A percentile compares a stretch with the other conserved stretches of the same genome.
These are phyloP conservation scores for Drosophila watanabei DNA, from an alignment of 1,140 invertebrate genomes.

Conservation along the genomic window DNA sequence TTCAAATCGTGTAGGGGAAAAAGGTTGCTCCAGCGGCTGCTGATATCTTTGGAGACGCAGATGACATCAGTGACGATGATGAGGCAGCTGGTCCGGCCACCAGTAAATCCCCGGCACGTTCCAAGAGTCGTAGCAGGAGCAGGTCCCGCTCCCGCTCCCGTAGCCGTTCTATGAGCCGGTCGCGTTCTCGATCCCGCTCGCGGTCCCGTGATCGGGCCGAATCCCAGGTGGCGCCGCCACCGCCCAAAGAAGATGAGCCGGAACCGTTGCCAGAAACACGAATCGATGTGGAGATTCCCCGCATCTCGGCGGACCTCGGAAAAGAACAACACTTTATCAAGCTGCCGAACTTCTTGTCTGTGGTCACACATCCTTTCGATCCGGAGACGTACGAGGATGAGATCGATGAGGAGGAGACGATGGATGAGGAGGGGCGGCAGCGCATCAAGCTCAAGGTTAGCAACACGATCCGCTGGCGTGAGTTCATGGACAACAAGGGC, in stretches of 20 bases:
- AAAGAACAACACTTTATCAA: slow-evolving; percentile 98
- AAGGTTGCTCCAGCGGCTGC: slow-evolving; percentile 87
- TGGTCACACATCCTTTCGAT: slow-evolving; percentile 97
- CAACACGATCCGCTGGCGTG: slow-evolving; percentile 99
- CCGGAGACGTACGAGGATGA: slow-evolving; percentile 98
- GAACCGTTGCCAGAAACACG: slow-evolving; percentile 95
- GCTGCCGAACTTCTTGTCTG: slow-evolving; percentile 96
- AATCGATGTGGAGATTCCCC: slow-evolving; percentile 98
- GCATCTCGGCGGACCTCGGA: slow-evolving; percentile 96
- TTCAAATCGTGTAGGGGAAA: slow-evolving; percentile 38
- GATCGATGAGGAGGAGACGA: slow-evolving; percentile 98
- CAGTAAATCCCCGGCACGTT: slow-evolving; percentile 56
- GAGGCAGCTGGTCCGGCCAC: slow-evolving; percentile 84
- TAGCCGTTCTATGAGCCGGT: slow-evolving; percentile 66
- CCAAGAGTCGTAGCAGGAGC: slow-evolving; percentile 55
- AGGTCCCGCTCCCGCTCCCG: slow-evolving; percentile 62
- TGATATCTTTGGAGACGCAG: slow-evolving; percentile 96
- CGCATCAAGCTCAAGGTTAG: slow-evolving; percentile 97
- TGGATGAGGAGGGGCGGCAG: slow-evolving; percentile 99
- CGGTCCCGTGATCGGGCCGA: slow-evolving; percentile 65
- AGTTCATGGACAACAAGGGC: slow-evolving; percentile 93
- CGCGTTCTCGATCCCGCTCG: slow-evolving; percentile 63
- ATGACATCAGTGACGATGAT: slow-evolving; percentile 95
- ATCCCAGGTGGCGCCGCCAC: slow-evolving; percentile 36
- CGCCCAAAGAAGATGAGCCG: slow-evolving; percentile 89